Base-by-base conservation (phyloP, 2,797 vertebrate species). In the Myotis myotis region DNA sequence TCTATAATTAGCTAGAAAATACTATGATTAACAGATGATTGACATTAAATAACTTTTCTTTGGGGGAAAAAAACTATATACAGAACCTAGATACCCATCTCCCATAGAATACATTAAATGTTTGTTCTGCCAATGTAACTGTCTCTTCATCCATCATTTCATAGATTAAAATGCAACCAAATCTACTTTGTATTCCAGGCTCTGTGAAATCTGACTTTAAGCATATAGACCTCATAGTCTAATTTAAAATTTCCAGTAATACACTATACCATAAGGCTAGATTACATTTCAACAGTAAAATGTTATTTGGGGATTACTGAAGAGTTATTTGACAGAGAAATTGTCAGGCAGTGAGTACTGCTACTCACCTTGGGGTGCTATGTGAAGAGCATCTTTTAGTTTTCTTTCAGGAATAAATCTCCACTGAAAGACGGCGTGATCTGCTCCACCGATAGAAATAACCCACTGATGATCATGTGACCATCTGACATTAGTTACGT, bases 381-480 rank as follows among this genome's bases (percentile, higher is more conserved):
- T 99, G 97, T 99, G 99, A 96, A 99, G 98, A 82, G 99, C 98
- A 96, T 99, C 99, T 98, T 99, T 99, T 80, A 99, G 95, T 95
- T 99, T 99, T 94, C 99, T 98, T 97, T 99, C 99, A 8, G 99
- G 99, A 96, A 99, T 98, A 98, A 99, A 99, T 97, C 99, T 99
- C 99, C 99, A 99, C 98, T 99, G 99, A 97, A 99, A 99, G 97
- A 99, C 99, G 55, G 99, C 99, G 97, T 99, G 99, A 98, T 99
- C 99, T 20, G 99, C 99, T 97, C 99, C 99, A 93, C 99, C 99
- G 78, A 99, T 99, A 87, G 99, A 99, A 97, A 99, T 99, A 94
- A 99, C 99, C 99, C 99, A 99, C 97, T 99, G 99, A 98, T 99
- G 99, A 98, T 99, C 99, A 92, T 99, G 99, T 20, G 99, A 99